These are phyloP conservation scores for Ectobius pallidus DNA, from an alignment of 2,888 invertebrate species.

Conservation along the genomic window DNA sequence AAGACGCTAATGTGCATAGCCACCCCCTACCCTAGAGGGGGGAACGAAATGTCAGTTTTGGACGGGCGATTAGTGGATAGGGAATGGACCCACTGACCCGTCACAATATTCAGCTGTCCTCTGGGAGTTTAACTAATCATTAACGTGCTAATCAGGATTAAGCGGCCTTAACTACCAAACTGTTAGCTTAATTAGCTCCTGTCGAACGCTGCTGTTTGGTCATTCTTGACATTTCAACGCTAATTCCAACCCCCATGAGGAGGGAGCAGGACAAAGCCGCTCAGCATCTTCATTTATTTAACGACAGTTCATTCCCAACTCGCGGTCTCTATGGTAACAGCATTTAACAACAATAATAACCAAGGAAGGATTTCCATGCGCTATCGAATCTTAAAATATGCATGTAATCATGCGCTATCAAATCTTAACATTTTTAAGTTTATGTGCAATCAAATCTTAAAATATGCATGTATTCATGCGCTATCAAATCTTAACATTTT, in stretches of 20 bases:
- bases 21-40: too few species aligned
- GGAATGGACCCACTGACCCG: slow-evolving; percentile 23
- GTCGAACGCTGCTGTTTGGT: neutral
- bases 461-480: too few species aligned
- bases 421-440: too few species aligned
- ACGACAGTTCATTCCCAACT: neutral
- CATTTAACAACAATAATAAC: neutral
- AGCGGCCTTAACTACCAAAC: neutral
- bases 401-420: too few species aligned
- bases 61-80: slow-evolving; percentile 22
- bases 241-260: neutral
- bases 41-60: slow-evolving; percentile 8
- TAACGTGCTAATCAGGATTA: slow-evolving; percentile 24
- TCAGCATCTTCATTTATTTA: neutral
- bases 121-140: slow-evolving; percentile 15
- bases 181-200: slow-evolving; percentile 11
- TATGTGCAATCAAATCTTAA: too few species aligned
- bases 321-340: neutral
- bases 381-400: too few species aligned
- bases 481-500: too few species aligned
- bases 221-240: neutral
- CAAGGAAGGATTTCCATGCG: neutral
- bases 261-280: neutral
- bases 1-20: too few species aligned
- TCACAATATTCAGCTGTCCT: slow-evolving; percentile 11